Evolutionary conservation across 2,797 vertebrate species (phyloP).

Genomic region (Sebastes minor): DNA sequence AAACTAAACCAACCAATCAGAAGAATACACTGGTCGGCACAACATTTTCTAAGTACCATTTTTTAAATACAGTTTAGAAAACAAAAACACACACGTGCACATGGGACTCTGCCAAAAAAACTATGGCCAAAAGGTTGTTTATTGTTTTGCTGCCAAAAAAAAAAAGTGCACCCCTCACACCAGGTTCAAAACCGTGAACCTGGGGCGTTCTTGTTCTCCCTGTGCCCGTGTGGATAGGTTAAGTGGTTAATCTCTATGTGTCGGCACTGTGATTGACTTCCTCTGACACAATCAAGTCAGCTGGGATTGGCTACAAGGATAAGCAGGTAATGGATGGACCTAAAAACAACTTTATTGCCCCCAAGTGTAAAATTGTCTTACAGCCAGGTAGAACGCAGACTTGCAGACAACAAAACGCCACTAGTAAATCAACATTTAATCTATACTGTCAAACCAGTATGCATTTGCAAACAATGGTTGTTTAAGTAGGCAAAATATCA

Average conservation of each 20-base stretch:
- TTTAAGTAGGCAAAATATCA: slow-evolving; percentile 12
- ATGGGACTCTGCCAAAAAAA: too few relatives aligned
- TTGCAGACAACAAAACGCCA: not conserved
- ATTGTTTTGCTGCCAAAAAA: not conserved
- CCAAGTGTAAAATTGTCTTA: not conserved
- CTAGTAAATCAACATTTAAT: not conserved
- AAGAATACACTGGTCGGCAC: not conserved
- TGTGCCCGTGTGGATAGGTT: not conserved
- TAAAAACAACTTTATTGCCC: not conserved
- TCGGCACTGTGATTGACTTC: not conserved
- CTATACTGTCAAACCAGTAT: not conserved
- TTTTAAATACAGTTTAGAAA: not conserved
- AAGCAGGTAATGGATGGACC: not conserved
- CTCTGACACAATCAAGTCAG: not conserved
- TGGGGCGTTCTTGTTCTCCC: too few relatives aligned
- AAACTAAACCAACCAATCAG: not conserved
- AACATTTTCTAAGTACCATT: not conserved
- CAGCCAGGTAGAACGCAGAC: not conserved
- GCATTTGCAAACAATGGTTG: slow-evolving; percentile 18
- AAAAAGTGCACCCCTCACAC: not conserved
- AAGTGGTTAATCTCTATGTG: not conserved
- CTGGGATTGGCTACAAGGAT: not conserved
- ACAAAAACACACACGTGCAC: not conserved
- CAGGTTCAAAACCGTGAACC: too few relatives aligned
- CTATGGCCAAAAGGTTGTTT: too few relatives aligned